Base-by-base conservation (phyloP, 2,888 invertebrate species). In the Zygothrica quintamaculata region DNA sequence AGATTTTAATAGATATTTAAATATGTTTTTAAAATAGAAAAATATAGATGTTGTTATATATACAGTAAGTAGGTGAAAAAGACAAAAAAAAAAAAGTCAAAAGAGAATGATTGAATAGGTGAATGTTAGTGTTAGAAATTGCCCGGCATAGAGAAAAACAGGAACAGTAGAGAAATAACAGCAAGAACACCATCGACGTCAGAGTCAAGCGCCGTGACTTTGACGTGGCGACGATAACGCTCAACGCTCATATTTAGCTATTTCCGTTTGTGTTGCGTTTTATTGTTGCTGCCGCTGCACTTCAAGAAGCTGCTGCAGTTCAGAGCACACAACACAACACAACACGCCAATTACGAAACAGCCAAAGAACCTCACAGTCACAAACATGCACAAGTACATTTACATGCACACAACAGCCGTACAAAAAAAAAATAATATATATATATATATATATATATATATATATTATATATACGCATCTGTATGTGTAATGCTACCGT, bases 221-320 rank as follows among this genome's bases (percentile, higher is more conserved):
- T 77, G 76, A 77, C 84, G 84, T 75, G 76, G 72, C 72, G 60
- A 50, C 61, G 61, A 71, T 75, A 74, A 70, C 76, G 75, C 71
- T 75, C 47, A 71, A 58, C 74, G 69, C 51, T 71, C 64, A 52
- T 29, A 22, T 48, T 8, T 43, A 55, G 66, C 55, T 55, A 13
- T 16, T 26, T 2, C 34, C 36, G 26, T 48, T 56, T 13, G 43
- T 44, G 26, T 40, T 53, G 50, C 22, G 34, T 47, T 57, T 44
- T 52, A 50, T 73, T 67, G 37, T 50, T 43, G 40, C 44, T 60
- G 53, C 13, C 50, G 55, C 44, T 46, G 64, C 57, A 56, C 46
- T 62, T 56, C 43, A 64, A 55, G 53, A 67, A 78, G 61, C 60
- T 47, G 47, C 43, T 67, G 51, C 62, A 51, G 43, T 39, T 68